Conservation (phyloP, 2,888 invertebrate species). For the Meta bourneti region DNA sequence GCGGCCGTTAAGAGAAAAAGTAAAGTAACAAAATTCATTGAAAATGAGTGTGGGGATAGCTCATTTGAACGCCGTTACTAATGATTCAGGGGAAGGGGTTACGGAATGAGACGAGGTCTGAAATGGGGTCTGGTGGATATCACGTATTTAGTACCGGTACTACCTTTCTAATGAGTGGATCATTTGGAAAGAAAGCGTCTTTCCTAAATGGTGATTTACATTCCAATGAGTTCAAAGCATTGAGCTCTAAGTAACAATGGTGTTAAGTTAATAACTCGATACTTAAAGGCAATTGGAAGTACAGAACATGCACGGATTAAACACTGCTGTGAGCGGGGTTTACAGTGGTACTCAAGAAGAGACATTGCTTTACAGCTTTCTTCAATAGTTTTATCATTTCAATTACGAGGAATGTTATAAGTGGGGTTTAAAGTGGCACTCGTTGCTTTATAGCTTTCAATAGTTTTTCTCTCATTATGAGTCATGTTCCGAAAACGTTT, state of each 20-base stretch:
- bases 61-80: constrained; percentile 9
- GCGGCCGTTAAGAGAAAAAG: constrained; percentile 15
- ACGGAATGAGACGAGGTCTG: not conserved
- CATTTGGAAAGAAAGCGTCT: not conserved
- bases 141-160: not conserved
- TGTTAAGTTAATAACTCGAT: not conserved
- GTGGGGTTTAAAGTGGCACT: no score
- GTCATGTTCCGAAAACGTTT: no score
- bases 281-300: not conserved
- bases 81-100: constrained; percentile 13
- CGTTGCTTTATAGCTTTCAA: no score
- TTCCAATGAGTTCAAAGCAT: not conserved
- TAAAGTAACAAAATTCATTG: not conserved
- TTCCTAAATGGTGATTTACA: not conserved
- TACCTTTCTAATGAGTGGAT: not conserved
- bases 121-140: not conserved
- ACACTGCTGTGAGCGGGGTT: no score
- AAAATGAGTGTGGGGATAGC: not conserved
- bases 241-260: not conserved
- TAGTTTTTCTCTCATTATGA: no score
- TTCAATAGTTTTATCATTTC: no score
- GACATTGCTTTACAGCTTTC: no score
- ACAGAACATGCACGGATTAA: not conserved
- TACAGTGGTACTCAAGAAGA: no score
- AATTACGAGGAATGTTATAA: no score